Conservation (phyloP, 2,797 vertebrate genomes). For the Pristis pectinata region DNA sequence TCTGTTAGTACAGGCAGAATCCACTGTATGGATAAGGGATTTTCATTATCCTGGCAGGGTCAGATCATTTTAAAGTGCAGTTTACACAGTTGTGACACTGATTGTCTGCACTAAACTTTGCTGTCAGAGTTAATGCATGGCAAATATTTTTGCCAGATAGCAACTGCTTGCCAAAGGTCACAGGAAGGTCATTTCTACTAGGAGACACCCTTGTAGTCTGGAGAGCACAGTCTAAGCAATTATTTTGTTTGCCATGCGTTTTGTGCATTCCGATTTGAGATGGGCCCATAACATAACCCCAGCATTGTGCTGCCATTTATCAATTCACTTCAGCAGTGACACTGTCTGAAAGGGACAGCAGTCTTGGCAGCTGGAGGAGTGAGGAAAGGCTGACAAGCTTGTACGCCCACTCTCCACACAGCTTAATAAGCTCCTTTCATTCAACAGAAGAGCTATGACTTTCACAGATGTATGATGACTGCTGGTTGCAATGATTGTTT, state of each 20-base stretch:
- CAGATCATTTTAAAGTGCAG: slow-evolving; percentile 17
- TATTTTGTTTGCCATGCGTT: slow-evolving; percentile 20
- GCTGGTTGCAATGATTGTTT: not conserved
- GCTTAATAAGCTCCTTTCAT: not conserved
- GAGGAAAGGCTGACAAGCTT: not conserved
- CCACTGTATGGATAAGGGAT: slow-evolving; percentile 5
- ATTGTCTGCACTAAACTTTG: slow-evolving; percentile 25
- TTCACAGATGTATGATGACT: not conserved
- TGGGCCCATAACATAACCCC: not conserved
- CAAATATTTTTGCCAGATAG: slow-evolving; percentile 31
- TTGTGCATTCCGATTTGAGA: not conserved
- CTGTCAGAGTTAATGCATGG: slow-evolving; percentile 29
- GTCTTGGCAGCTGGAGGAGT: not conserved
- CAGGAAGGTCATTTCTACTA: not conserved
- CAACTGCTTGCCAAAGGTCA: slow-evolving; percentile 29
- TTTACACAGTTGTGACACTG: slow-evolving; percentile 20
- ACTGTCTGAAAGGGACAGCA: not conserved
- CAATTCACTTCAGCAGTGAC: not conserved
- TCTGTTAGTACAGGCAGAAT: not conserved
- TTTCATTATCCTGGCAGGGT: slow-evolving; percentile 1
- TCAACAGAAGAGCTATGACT: not conserved
- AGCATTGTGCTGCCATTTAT: slow-evolving; percentile 16
- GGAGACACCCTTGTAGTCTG: slow-evolving; percentile 15
- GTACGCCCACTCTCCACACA: not conserved
- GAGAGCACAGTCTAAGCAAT: not conserved